Evolutionary conservation across 2,113 vertebrate genomes (phyloP).

Genomic region (Malurus cyaneus): DNA sequence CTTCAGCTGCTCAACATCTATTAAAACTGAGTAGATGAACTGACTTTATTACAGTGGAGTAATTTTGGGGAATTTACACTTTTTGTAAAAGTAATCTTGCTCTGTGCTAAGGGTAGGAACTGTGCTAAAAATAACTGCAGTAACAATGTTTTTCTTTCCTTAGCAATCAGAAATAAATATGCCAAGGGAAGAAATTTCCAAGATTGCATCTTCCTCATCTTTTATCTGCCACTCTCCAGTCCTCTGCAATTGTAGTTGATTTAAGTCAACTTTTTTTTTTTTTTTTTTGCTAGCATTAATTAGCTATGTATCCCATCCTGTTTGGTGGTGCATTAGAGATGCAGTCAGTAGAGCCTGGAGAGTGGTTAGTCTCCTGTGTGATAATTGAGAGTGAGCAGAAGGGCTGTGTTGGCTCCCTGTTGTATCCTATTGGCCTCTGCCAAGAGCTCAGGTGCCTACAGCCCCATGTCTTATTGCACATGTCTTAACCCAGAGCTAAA

Average conservation of each 20-base stretch:
- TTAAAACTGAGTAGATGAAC: neutral
- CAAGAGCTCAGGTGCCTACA: neutral
- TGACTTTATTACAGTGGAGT: neutral
- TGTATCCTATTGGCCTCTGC: neutral
- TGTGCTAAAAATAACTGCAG: neutral
- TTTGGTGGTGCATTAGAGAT: neutral
- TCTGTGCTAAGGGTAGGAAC: neutral
- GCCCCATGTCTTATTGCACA: neutral
- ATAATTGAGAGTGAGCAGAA: neutral
- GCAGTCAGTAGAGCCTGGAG: neutral
- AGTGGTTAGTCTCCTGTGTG: neutral
- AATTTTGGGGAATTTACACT: neutral
- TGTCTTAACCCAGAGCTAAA: neutral
- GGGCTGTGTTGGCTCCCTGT: neutral
- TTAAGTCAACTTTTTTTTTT: neutral
- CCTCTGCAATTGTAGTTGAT: neutral
- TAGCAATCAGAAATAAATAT: neutral
- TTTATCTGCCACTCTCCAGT: neutral
- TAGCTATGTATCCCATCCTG: neutral
- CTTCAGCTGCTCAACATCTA: neutral
- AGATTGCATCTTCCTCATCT: neutral
- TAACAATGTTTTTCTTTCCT: neutral
- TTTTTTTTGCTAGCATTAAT: neutral
- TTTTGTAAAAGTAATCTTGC: neutral
- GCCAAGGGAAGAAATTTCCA: neutral